Evolutionary conservation across 2,113 vertebrate species (phyloP).

Genomic region (Podocnemis expansa): DNA sequence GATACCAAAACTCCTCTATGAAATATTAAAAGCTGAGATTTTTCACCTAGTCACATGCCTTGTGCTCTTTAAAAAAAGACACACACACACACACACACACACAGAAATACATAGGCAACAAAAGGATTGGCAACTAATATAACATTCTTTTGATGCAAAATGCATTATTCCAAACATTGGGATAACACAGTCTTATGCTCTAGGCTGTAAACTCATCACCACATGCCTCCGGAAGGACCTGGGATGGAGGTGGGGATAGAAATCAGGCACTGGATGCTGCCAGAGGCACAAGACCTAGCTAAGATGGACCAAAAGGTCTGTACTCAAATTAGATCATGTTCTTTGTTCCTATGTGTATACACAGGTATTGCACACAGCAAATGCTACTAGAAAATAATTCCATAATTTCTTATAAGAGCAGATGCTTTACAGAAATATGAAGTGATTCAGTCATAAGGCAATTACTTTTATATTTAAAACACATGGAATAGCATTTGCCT

Average conservation of each 20-base stretch:
- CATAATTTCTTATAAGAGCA: not conserved
- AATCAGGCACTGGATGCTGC: not conserved
- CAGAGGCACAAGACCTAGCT: not conserved
- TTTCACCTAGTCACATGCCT: not conserved
- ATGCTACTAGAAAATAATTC: not conserved
- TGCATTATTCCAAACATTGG: not conserved
- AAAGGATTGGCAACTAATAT: not conserved
- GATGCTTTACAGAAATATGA: not conserved
- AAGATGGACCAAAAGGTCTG: not conserved
- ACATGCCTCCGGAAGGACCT: not conserved
- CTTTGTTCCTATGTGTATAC: not conserved
- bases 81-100: no score
- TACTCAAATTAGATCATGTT: accelerated
- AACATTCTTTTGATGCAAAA: not conserved
- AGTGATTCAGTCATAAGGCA: not conserved
- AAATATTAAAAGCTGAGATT: slow-evolving; percentile 34
- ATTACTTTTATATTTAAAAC: not conserved
- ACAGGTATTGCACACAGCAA: not conserved
- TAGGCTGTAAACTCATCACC: not conserved
- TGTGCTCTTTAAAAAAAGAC: not conserved
- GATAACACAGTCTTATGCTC: not conserved
- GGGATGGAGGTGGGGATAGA: not conserved
- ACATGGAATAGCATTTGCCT: accelerated
- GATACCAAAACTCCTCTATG: slow-evolving; percentile 23
- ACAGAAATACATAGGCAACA: not conserved